Percentiles rank a stretch among this genome's conserved stretches.
Conservation (phyloP, 2,888 invertebrate species). For the Diaprepes abbreviatus region DNA sequence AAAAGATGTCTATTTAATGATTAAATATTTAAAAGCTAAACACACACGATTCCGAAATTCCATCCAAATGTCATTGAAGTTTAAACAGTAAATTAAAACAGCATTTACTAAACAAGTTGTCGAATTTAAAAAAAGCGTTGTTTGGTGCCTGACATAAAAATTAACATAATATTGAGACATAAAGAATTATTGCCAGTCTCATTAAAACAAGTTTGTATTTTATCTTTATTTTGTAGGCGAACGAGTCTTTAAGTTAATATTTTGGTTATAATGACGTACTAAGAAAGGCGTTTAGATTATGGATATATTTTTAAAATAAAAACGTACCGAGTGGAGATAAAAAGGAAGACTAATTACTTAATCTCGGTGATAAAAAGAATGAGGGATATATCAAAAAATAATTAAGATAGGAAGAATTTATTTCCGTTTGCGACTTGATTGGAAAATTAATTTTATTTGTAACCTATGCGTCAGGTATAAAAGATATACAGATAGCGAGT, state of each 20-base stretch:
- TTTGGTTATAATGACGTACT: conserved; percentile 5
- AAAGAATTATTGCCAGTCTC: conserved; percentile 10
- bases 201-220: conserved; percentile 27
- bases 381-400: background rate
- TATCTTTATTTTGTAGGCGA: conserved; percentile 33
- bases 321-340: conserved; percentile 10
- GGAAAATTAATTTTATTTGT: too few species aligned
- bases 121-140: conserved; percentile 1
- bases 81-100: background rate
- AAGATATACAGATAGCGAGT: too few species aligned
- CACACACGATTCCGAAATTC: background rate
- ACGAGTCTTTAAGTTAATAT: conserved; percentile 29
- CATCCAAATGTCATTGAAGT: conserved; percentile 9
- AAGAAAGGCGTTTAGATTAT: conserved; percentile 27
- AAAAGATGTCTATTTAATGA: background rate
- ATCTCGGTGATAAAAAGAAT: conserved; percentile 5
- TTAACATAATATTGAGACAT: conserved; percentile 17
- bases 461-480: too few species aligned
- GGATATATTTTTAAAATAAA: conserved; percentile 23
- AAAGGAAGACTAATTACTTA: conserved; percentile 30
- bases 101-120: conserved; percentile 13
- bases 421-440: too few species aligned
- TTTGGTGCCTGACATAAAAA: background rate
- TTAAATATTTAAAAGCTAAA: background rate
- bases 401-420: background rate